A percentile compares a stretch with the other conserved stretches of the same genome.
These are phyloP conservation scores for Saccostrea glomerata DNA, from an alignment of 1,140 invertebrate species.

Conservation along the genomic window DNA sequence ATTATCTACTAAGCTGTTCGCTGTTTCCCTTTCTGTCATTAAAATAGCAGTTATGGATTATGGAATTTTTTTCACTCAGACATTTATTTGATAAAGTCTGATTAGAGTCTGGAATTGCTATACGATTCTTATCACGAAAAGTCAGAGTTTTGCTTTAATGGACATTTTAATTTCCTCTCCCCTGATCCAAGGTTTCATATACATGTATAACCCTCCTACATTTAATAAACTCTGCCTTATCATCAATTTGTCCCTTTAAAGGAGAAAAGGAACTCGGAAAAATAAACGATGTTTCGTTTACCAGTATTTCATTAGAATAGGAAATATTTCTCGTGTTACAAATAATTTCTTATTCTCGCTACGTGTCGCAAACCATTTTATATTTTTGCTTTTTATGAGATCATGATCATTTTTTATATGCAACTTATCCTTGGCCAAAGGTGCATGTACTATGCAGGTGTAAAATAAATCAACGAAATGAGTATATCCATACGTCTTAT, in stretches of 20 bases:
- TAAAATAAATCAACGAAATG: too few relatives aligned
- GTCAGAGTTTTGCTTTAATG: background rate
- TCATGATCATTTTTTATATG: too few relatives aligned
- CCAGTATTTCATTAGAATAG: background rate
- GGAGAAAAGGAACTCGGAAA: background rate
- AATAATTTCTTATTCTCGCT: too few relatives aligned
- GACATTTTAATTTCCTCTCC: background rate
- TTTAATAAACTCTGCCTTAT: background rate
- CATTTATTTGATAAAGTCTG: constrained; percentile 20
- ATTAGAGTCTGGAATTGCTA: constrained; percentile 13
- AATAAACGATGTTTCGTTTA: background rate
- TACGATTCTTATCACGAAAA: background rate
- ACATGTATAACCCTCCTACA: background rate
- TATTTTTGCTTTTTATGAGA: too few relatives aligned
- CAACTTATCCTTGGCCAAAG: too few relatives aligned
- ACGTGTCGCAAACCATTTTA: too few relatives aligned
- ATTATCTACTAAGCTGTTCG: background rate
- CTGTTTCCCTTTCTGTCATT: background rate
- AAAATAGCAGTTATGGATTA: constrained; percentile 15
- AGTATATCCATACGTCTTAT: too few relatives aligned
- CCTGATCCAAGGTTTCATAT: background rate
- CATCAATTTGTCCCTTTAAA: background rate
- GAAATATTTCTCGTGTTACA: background rate
- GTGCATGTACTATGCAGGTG: too few relatives aligned
- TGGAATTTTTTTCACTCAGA: background rate